Evolutionary conservation across 2,797 vertebrate genomes (phyloP).

Genomic region (Poecilia picta): DNA sequence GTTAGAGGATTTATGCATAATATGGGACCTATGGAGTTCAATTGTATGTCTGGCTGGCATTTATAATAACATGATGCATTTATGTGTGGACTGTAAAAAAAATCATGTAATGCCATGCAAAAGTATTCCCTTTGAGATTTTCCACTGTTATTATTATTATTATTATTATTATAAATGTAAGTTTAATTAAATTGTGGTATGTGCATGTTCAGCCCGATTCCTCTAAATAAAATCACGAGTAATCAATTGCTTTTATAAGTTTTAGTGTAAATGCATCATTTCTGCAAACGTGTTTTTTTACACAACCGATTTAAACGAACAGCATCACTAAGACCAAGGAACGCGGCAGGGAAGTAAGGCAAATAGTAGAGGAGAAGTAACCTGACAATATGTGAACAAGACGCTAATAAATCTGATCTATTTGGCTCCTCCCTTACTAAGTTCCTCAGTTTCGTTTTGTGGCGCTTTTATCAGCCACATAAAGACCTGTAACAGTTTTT

Average conservation of each 20-base stretch:
- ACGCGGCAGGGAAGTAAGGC: neutral
- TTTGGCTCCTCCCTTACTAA: neutral
- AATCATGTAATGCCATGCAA: slow-evolving; percentile 47
- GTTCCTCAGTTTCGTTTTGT: neutral
- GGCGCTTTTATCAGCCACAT: neutral
- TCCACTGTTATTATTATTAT: neutral
- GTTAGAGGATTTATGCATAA: slow-evolving; percentile 45
- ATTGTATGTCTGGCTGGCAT: slow-evolving; percentile 62
- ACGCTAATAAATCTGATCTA: neutral
- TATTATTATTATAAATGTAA: neutral
- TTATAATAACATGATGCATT: slow-evolving; percentile 53
- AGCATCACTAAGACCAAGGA: neutral
- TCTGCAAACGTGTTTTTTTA: neutral
- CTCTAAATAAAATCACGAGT: neutral
- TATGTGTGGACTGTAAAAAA: slow-evolving; percentile 29
- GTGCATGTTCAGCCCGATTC: neutral
- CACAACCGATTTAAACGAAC: neutral
- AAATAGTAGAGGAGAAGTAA: neutral
- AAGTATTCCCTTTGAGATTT: neutral
- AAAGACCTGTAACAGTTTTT: slow-evolving; percentile 17
- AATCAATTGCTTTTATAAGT: neutral
- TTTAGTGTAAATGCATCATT: neutral
- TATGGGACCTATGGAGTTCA: slow-evolving; percentile 52
- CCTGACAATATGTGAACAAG: neutral
- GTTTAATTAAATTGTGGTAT: neutral